These are phyloP conservation scores for Pangasius larnaudii DNA, from an alignment of 2,797 vertebrate species.

Conservation along the genomic window DNA sequence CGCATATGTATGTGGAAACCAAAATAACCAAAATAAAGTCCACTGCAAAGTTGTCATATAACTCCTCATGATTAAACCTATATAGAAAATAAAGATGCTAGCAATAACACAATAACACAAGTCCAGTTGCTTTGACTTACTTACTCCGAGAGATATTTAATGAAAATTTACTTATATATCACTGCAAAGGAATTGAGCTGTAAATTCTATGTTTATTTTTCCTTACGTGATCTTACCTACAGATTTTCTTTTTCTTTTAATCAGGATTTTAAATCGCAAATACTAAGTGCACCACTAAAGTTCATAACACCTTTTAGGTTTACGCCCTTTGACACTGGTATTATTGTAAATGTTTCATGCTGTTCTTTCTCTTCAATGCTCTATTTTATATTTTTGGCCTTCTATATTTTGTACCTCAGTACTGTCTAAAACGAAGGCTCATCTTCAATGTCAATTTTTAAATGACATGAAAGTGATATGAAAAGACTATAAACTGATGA, in stretches of 20 bases:
- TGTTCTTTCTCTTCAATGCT: background rate
- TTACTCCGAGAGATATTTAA: background rate
- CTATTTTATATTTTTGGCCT: background rate
- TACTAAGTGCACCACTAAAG: background rate
- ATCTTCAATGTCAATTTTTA: background rate
- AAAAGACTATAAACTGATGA: background rate
- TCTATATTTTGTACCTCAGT: background rate
- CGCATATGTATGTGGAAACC: background rate
- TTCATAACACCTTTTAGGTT: background rate
- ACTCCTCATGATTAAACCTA: background rate
- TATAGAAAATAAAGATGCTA: background rate
- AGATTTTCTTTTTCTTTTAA: background rate
- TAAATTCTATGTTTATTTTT: background rate
- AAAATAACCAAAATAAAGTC: background rate
- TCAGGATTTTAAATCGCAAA: background rate
- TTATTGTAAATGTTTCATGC: background rate
- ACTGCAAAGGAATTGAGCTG: background rate
- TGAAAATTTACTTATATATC: background rate
- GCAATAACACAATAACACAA: background rate
- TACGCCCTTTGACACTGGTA: background rate
- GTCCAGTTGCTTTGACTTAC: background rate
- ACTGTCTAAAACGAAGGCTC: background rate
- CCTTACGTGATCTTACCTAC: background rate
- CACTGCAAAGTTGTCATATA: background rate
- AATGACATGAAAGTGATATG: background rate